Evolutionary conservation across 2,888 invertebrate species (phyloP).

Genomic region (Xestobium rufovillosum): DNA sequence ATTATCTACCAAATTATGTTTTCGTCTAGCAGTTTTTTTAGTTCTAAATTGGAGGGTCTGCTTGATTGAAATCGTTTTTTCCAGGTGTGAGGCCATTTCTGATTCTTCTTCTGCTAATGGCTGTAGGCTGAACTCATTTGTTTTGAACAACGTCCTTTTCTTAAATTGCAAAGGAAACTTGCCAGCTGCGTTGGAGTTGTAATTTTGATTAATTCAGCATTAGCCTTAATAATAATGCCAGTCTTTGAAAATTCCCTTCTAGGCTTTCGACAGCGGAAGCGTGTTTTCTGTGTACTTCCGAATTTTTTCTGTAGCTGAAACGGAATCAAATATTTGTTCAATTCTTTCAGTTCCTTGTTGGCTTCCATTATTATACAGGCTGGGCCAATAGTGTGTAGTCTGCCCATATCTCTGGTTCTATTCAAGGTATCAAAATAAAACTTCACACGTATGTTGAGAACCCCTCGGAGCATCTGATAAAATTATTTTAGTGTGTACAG

Average conservation of each 20-base stretch:
- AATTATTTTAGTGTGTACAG: too few species aligned
- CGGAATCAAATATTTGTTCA: constrained; percentile 3
- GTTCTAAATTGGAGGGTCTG: neutral
- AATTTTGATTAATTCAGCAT: constrained; percentile 1
- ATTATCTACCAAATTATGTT: constrained; percentile 1
- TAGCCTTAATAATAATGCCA: neutral
- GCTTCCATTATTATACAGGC: neutral
- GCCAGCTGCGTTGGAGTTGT: neutral
- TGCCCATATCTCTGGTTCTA: too few species aligned
- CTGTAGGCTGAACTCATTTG: constrained; percentile 5
- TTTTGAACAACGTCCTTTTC: too few species aligned
- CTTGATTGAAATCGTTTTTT: constrained; percentile 1
- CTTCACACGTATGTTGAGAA: too few species aligned
- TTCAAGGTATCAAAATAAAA: too few species aligned
- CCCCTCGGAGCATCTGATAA: too few species aligned
- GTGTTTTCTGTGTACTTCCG: neutral
- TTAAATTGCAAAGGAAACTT: constrained; percentile 2
- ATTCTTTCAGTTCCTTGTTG: neutral
- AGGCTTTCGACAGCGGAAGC: neutral
- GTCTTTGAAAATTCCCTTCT: neutral
- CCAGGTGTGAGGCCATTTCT: neutral
- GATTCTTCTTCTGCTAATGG: constrained; percentile 5
- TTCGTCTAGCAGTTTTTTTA: neutral
- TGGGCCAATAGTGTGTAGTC: too few species aligned
- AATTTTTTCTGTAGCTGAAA: neutral